Conservation (phyloP, 1,140 invertebrate species). For the Nephotettix cincticeps region DNA sequence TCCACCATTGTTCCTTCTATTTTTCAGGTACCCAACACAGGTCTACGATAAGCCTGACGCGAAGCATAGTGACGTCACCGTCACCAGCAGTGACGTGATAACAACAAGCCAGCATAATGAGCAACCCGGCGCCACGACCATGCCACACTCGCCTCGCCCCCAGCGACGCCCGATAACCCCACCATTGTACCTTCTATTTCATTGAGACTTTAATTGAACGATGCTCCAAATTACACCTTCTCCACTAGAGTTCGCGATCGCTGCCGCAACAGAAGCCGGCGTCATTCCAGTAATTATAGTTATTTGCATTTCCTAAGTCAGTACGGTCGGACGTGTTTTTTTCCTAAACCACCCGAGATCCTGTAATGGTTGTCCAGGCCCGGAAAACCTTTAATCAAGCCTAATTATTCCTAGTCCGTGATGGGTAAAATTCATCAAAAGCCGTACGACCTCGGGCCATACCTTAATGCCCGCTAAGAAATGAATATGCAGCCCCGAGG, state of each 20-base stretch:
- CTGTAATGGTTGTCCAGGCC: constrained; percentile 5
- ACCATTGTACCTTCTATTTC: constrained; percentile 2
- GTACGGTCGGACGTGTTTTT: constrained; percentile 13
- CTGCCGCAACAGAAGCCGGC: constrained; percentile 14
- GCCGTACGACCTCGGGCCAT: neutral
- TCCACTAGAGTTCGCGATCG: neutral
- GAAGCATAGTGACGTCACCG: no score
- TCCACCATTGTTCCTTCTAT: no score
- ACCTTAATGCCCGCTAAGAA: neutral
- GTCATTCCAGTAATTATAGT: constrained; percentile 22
- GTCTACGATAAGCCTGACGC: no score
- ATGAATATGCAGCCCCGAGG: neutral
- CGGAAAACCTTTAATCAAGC: constrained; percentile 20
- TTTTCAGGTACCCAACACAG: no score
- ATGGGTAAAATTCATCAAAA: constrained; percentile 22
- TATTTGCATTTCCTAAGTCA: constrained; percentile 21
- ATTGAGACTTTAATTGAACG: constrained; percentile 19
- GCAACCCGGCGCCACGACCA: no score
- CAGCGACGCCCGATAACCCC: no score
- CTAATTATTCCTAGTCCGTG: constrained; percentile 16
- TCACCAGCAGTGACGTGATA: no score
- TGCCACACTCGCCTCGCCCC: no score
- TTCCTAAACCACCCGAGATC: constrained; percentile 16
- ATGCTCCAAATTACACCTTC: constrained; percentile 18
- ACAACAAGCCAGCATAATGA: no score